Evolutionary conservation across 2,113 vertebrate species (phyloP), one percentile per base, ranked within the genome.

Genomic region (Hypomesus transpacificus): DNA sequence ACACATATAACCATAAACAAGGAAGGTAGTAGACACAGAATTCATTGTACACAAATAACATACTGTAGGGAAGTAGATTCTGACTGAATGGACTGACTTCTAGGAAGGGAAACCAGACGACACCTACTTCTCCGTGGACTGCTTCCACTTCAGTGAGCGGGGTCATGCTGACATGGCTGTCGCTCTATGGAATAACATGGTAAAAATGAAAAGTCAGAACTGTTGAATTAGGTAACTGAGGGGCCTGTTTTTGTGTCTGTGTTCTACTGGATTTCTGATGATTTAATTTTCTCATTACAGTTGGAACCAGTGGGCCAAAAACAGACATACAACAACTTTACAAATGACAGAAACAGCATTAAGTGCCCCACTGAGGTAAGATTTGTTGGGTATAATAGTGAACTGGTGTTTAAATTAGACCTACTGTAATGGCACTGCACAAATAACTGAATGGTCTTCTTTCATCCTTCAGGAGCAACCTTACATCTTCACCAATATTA

Each of bases 101-200:
- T 88, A 99, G 96, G 87, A 81, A 0, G 83, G 87, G 53, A 75
- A 18, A 22, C 86, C 90, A 24, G 94, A 97, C 72, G n/a, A 85
- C 76, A 92, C 86, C 66, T 96, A 91, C 91, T 97, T 98, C 86
- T 93, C 95, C 0, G 78, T 84, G 66, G 95, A 98, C 86, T 98
- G 96, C 85, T 92, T 95, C 84, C 94, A 98, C 88, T 95, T 98
- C 90, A 93, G 89, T 62, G 93, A 88, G 26, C 91, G 89, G 2
- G 93, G 94, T 9, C 93, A 98, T 0, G 93, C 95, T 0, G 92
- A 94, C 84, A 94, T 98, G 95, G 95, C 96, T 68, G 78, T 84
- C 2, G 91, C 92, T 2, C 89, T 98, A 68, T 98, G 96, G 97
- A 98, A 97, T 79, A 99, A 96, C 80, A 97, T 98, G 96, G 97